Base-by-base conservation (phyloP, 2,888 invertebrate species). In the Acanthosoma haemorrhoidale region DNA sequence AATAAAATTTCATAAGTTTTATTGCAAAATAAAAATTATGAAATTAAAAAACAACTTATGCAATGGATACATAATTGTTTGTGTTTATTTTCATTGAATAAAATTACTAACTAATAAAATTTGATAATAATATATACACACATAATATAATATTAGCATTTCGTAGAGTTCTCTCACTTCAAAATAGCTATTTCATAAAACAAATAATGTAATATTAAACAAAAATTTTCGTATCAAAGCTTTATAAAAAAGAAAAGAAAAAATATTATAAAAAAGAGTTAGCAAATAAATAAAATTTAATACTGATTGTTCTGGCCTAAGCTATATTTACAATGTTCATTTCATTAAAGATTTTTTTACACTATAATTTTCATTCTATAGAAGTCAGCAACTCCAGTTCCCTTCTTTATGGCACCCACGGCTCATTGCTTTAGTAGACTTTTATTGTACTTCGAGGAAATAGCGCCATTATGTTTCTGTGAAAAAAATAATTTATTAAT, bases 391-490 rank as follows among this genome's bases (percentile, higher is more conserved):
- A 36, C 11, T 34, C 61, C 36, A 36, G 34, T 61, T 61, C 25
- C 61, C 61, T 36, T 51, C 25, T 25, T 31, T 61, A 61, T 61
- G 61, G 61, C 61, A 61, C 61, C 61, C n/a, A 8, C 38, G n/a
- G 61, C 61, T 61, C 61, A 61, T 51, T 51, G 51, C 29, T 51
- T 51, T 25, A 51, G 25, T 51, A 25, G 51, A 51, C 51, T 51
- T 25, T 25, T 25, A 51, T 51, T 51, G 51, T 51, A 51, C 51
- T 51, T 51, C 51, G 29, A 51, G 51, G 29, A 51, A 25, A 51
- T 25, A 51, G 51, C 51, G 51, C 51, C 51, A 51, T 51, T 6
- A n/a, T 6, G n/a, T 51, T 51, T 51, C 51, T 51, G 51, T 2
- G n/a, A 51, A 25, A 4, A 51, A 21, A 21, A 13, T 21, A 21